phyloP scores from a whole-genome alignment of 2,888 invertebrate species.

The Spilarctia lutea region DNA sequence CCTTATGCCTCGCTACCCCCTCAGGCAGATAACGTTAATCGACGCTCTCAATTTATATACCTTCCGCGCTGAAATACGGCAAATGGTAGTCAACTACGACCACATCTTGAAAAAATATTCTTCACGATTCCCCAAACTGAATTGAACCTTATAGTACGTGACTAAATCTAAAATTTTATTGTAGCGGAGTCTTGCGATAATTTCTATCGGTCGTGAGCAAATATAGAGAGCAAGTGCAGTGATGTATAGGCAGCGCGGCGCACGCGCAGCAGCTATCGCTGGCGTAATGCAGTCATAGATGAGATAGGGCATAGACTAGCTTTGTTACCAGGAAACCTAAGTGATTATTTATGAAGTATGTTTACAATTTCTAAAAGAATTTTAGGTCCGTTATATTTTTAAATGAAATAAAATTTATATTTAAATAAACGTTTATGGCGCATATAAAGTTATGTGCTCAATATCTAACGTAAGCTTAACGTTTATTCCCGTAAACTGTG shows the following conservation, averaged over 20 bases:
- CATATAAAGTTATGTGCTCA: too few relatives aligned
- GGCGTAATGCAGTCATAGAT: constrained; percentile 66
- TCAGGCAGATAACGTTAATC: constrained; percentile 78
- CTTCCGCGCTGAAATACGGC: constrained; percentile 70
- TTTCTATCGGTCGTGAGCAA: constrained; percentile 74
- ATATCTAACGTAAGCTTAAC: too few relatives aligned
- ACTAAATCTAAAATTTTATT: constrained; percentile 47
- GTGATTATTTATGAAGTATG: background rate
- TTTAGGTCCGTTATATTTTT: background rate
- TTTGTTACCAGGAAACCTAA: constrained; percentile 31
- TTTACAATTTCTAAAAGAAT: background rate
- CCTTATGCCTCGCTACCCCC: constrained; percentile 61
- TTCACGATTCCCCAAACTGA: constrained; percentile 31
- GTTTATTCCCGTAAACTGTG: too few relatives aligned
- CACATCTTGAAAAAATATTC: constrained; percentile 50
- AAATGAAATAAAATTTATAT: background rate
- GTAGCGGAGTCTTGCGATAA: constrained; percentile 54
- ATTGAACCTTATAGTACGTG: constrained; percentile 32
- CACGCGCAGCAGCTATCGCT: constrained; percentile 54
- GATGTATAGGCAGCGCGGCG: constrained; percentile 79
- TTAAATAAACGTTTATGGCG: too few relatives aligned
- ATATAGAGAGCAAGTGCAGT: constrained; percentile 78
- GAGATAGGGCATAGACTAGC: constrained; percentile 47
- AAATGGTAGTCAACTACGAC: constrained; percentile 64
- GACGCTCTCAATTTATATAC: constrained; percentile 74